Evolutionary conservation across 2,888 invertebrate species (phyloP).

Genomic region (Drosophila monieri): DNA sequence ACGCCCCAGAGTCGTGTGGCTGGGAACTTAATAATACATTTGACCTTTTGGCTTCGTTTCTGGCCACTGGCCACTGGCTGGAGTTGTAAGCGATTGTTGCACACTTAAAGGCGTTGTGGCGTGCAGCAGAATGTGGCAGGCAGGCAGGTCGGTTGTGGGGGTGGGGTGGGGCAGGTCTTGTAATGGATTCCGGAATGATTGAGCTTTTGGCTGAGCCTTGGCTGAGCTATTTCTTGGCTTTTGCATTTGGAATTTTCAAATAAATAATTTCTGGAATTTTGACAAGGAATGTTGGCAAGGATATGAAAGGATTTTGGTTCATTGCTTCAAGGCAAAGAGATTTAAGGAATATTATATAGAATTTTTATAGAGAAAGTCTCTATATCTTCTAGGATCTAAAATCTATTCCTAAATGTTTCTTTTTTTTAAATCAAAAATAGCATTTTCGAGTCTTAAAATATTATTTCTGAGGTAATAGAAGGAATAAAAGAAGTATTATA

Average conservation of each 20-base stretch:
- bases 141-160: too few species aligned
- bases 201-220: slow-evolving; percentile 14
- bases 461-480: too few species aligned
- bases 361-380: too few species aligned
- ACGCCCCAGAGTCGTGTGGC: slow-evolving; percentile 34
- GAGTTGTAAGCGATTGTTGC: slow-evolving; percentile 35
- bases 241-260: background rate
- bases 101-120: background rate
- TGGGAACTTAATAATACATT: slow-evolving; percentile 58
- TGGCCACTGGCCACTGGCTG: slow-evolving; percentile 10
- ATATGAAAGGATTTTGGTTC: too few species aligned
- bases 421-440: too few species aligned
- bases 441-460: too few species aligned
- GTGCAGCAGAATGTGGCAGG: background rate
- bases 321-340: too few species aligned
- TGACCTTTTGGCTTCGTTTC: slow-evolving; percentile 74
- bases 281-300: too few species aligned
- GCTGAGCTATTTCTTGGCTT: background rate
- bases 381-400: too few species aligned
- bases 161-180: background rate
- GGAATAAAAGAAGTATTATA: too few species aligned
- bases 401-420: too few species aligned
- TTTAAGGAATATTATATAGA: too few species aligned
- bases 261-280: background rate
- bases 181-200: slow-evolving; percentile 21